Conservation (phyloP, 2,888 invertebrate genomes). For the Cheilosia vulpina region DNA sequence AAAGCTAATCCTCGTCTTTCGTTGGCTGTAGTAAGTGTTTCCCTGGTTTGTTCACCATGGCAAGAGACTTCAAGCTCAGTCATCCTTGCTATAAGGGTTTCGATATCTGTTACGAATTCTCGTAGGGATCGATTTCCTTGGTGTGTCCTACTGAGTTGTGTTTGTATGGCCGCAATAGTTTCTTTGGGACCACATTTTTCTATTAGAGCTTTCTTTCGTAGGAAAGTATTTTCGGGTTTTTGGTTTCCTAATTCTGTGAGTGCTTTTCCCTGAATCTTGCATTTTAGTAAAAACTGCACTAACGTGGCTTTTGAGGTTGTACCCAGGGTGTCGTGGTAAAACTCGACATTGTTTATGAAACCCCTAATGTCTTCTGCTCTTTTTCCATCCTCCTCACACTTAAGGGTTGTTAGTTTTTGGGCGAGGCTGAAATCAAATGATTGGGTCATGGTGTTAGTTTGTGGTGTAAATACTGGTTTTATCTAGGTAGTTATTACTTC, state of each 20-base stretch:
- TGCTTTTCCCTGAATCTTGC: conserved; percentile 2
- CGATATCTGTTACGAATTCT: conserved; percentile 21
- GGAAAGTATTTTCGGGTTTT: neutral
- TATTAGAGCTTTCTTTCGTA: neutral
- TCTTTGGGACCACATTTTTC: neutral
- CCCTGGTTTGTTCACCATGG: no score
- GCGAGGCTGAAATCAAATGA: neutral
- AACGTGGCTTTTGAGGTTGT: neutral
- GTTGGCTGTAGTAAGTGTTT: no score
- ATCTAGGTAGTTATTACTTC: no score
- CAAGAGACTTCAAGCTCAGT: no score
- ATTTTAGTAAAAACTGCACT: neutral
- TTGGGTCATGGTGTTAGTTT: neutral
- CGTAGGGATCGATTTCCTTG: neutral
- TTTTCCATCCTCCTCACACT: conserved; percentile 12
- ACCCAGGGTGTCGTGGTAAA: conserved; percentile 10
- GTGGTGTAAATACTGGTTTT: neutral
- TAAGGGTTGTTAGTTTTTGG: neutral
- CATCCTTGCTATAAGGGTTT: conserved; percentile 10
- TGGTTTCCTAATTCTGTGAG: neutral
- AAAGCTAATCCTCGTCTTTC: no score
- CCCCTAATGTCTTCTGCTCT: conserved; percentile 17
- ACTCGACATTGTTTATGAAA: conserved; percentile 33
- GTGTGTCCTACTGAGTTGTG: no score
- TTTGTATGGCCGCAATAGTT: neutral